These are phyloP conservation scores for Drosophila sucinea DNA, from an alignment of 1,140 invertebrate genomes.

Conservation along the genomic window DNA sequence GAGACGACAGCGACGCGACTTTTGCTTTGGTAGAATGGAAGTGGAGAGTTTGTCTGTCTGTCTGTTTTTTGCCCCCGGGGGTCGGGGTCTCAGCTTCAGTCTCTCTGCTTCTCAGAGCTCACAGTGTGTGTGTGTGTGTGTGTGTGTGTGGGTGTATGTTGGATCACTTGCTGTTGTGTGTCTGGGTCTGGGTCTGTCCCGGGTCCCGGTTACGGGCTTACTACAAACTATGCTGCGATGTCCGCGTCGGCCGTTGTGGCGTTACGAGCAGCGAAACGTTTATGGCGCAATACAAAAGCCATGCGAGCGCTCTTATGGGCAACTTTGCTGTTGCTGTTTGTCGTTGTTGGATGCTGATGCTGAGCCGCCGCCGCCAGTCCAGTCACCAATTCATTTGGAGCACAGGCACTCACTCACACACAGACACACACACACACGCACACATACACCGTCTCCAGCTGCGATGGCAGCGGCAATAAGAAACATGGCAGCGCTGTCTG, in stretches of 20 bases:
- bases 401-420: constrained; percentile 44
- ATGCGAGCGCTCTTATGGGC: constrained; percentile 78
- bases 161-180: constrained; percentile 26
- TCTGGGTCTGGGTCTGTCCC: constrained; percentile 15
- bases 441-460: constrained; percentile 32
- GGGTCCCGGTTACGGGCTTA: constrained; percentile 47
- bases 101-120: constrained; percentile 9
- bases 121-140: constrained; percentile 1
- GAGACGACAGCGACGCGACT: constrained; percentile 40
- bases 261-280: constrained; percentile 83
- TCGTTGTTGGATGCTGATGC: constrained; percentile 45
- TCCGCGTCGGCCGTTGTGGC: constrained; percentile 81
- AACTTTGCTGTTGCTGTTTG: constrained; percentile 54
- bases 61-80: constrained; percentile 16
- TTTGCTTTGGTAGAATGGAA: constrained; percentile 28
- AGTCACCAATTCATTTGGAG: constrained; percentile 73
- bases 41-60: constrained; percentile 67
- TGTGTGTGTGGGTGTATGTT: constrained; percentile 26
- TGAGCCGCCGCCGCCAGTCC: constrained; percentile 29
- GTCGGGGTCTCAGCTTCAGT: constrained; percentile 8
- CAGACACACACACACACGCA: constrained; percentile 20
- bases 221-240: constrained; percentile 50
- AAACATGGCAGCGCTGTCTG: constrained; percentile 53
- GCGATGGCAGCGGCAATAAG: constrained; percentile 66
- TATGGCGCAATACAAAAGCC: constrained; percentile 83